Conservation (phyloP, 2,113 vertebrate genomes). For the Nannospalax galili region DNA sequence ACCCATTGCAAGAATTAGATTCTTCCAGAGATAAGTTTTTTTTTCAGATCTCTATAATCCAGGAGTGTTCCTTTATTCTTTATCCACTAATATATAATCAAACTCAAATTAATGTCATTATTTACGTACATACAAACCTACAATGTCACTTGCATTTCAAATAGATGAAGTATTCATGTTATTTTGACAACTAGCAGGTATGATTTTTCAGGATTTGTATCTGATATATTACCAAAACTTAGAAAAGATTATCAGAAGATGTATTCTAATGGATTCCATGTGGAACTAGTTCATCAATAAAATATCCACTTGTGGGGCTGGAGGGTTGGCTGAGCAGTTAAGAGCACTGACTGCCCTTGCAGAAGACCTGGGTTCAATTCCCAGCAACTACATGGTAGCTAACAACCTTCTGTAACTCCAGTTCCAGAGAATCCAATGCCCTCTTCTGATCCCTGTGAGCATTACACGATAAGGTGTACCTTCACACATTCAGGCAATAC, state of each 20-base stretch:
- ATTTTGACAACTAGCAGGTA: conserved; percentile 34
- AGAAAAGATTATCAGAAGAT: conserved; percentile 64
- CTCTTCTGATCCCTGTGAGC: too few relatives aligned
- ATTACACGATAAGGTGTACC: too few relatives aligned
- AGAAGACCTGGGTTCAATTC: too few relatives aligned
- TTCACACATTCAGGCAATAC: too few relatives aligned
- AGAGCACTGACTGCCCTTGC: too few relatives aligned
- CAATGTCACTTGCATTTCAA: conserved; percentile 41
- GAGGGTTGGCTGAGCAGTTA: too few relatives aligned
- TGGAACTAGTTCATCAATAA: conserved; percentile 41
- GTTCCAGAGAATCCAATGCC: too few relatives aligned
- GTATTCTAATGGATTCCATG: conserved; percentile 36
- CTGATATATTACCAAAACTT: conserved; percentile 63
- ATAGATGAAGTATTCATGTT: conserved; percentile 31
- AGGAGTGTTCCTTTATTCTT: neutral
- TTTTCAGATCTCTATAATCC: neutral
- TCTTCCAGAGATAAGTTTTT: conserved; percentile 62
- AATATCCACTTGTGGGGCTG: conserved; percentile 49
- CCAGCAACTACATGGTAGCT: too few relatives aligned
- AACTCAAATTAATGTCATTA: conserved; percentile 64
- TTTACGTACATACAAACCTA: conserved; percentile 59
- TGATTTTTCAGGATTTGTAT: conserved; percentile 50
- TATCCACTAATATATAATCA: neutral
- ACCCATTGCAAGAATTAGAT: conserved; percentile 6
- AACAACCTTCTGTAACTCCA: too few relatives aligned